Evolutionary conservation across 2,113 vertebrate genomes (phyloP), one percentile per base, ranked within the genome.

Genomic region (Chinchilla lanigera): DNA sequence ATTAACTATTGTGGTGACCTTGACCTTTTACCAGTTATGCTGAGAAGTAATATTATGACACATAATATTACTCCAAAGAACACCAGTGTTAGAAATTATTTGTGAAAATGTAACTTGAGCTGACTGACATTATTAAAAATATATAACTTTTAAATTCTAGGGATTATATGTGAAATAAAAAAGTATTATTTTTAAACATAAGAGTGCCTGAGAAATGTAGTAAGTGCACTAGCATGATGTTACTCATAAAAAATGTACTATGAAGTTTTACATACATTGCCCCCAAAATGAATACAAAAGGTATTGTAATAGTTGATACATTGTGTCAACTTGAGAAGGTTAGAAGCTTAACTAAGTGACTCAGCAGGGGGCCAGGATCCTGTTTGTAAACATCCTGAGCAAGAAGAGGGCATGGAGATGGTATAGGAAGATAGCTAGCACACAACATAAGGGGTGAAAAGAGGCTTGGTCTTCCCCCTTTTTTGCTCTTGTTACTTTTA

Each of bases 11-110:
- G 0, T 67, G 56, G 47, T 19, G 5, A 73, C 6, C 22, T 84
- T 86, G 67, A 83, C 54, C 67, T 86, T 92, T 85, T 5, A 92
- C 54, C 3, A 75, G 26, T 73, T 73, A 54, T 33, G 7, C 47
- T 87, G 71, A 97, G 22, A 96, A 96, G 86, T 96, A 85, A 83
- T 61, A 84, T 58, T 85, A 44, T 77, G 65, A 77, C 35, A 95
- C 10, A 47, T 58, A 61, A 69, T 56, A 75, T 87, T 73, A 0
- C 35, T 26, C 33, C 22, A 58, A 83, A 92, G 35, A 87, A 88
- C 47, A 60, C 54, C 24, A 89, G 35, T 61, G 41, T 60, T 95
- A 93, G 24, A 80, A 89, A 84, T 83, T 41, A 73, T 87, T 94
- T 95, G 17, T 96, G 19, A 94, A 96, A 93, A 75, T 81, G 69